Percentiles rank a stretch among this genome's conserved stretches.
Conservation (phyloP, 2,113 vertebrate species). For the Indicator maculatus region DNA sequence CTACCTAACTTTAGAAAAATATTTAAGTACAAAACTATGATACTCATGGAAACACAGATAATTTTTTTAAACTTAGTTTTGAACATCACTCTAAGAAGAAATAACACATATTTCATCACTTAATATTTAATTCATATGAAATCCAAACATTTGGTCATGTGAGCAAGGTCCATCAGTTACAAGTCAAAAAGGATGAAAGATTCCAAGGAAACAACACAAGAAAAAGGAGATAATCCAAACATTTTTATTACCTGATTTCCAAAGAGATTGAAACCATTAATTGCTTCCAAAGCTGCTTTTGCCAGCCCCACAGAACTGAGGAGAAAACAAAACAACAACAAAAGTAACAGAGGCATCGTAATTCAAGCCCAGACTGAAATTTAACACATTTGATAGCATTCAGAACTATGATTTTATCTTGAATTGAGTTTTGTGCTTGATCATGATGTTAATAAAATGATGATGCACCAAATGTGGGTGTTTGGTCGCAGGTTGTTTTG, state of each 20-base stretch:
- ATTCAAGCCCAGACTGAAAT: neutral
- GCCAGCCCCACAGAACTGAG: conserved; percentile 93
- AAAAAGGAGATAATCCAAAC: conserved; percentile 19
- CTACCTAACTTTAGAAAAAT: neutral
- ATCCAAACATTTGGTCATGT: neutral
- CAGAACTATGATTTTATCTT: neutral
- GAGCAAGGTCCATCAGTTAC: neutral
- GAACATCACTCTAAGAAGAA: neutral
- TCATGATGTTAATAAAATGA: neutral
- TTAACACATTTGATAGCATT: neutral
- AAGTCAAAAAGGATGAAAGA: neutral
- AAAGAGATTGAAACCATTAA: conserved; percentile 98
- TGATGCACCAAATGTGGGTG: neutral
- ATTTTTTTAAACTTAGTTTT: neutral
- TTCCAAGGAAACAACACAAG: neutral
- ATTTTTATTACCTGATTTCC: conserved; percentile 91
- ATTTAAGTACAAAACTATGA: neutral
- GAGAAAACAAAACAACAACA: neutral
- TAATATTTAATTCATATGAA: neutral
- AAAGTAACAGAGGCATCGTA: neutral
- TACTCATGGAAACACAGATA: neutral
- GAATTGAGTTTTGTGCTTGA: neutral
- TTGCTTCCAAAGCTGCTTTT: conserved; percentile 96
- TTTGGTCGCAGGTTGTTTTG: neutral
- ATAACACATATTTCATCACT: neutral